Conservation (phyloP, 2,888 invertebrate species). For the Tachina grossa region DNA sequence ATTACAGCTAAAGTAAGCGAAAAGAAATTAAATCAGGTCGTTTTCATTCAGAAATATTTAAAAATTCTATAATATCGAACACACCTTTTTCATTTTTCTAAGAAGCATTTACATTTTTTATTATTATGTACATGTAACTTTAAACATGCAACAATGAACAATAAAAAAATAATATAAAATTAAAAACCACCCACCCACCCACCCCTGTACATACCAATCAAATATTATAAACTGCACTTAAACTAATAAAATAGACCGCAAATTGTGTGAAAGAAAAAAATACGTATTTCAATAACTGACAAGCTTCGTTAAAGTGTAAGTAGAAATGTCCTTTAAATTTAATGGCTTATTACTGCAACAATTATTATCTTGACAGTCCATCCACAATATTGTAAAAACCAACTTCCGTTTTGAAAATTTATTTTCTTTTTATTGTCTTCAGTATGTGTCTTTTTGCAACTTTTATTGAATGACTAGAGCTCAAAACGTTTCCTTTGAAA, state of each 20-base stretch:
- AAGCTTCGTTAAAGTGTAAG: conserved; percentile 35
- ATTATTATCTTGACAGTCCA: conserved; percentile 71
- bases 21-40: conserved; percentile 56
- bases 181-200: conserved; percentile 12
- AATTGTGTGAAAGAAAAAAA: conserved; percentile 2
- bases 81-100: conserved; percentile 52
- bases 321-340: conserved; percentile 56
- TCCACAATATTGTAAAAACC: conserved; percentile 65
- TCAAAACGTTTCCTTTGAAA: not conserved
- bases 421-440: not conserved
- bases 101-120: conserved; percentile 38
- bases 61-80: conserved; percentile 45
- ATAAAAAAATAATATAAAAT: not conserved
- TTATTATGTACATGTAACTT: conserved; percentile 27
- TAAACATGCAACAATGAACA: conserved; percentile 46
- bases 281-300: conserved; percentile 34
- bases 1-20: conserved; percentile 5
- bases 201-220: conserved; percentile 45
- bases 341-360: conserved; percentile 59
- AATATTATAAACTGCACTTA: conserved; percentile 21
- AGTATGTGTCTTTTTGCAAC: not conserved
- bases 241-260: conserved; percentile 18
- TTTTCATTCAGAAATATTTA: conserved; percentile 40
- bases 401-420: conserved; percentile 54
- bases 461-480: conserved; percentile 20